These are phyloP conservation scores for Sebastolobus alascanus DNA, from an alignment of 2,797 vertebrate species.

Conservation along the genomic window DNA sequence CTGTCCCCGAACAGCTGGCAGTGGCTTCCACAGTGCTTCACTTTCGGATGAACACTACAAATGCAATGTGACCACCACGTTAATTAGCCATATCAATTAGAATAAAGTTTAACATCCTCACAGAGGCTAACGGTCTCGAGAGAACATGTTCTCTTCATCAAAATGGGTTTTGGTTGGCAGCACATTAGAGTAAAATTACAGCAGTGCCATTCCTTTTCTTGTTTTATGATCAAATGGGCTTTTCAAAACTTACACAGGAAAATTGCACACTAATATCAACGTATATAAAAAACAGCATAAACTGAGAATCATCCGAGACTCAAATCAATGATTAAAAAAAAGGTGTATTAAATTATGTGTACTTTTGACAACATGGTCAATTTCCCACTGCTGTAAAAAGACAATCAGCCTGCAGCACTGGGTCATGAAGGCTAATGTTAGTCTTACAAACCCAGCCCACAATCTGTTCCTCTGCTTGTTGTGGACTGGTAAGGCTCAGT, in stretches of 20 bases:
- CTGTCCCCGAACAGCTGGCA: constrained; percentile 44
- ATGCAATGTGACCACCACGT: constrained; percentile 20
- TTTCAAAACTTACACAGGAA: neutral
- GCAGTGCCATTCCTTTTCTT: neutral
- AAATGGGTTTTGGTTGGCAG: constrained; percentile 3
- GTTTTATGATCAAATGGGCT: neutral
- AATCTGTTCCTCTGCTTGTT: neutral
- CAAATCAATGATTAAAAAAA: neutral
- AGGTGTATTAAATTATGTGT: neutral
- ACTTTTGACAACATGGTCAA: neutral
- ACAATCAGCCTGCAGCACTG: neutral
- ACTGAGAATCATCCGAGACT: neutral
- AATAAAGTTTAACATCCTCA: constrained; percentile 26
- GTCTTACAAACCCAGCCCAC: neutral
- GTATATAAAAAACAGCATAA: neutral
- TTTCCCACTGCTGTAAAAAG: neutral
- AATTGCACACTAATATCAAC: neutral
- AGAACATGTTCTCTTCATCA: neutral
- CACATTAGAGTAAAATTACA: constrained; percentile 3
- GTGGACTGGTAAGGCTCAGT: neutral
- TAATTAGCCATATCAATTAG: constrained; percentile 38
- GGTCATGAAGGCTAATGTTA: neutral
- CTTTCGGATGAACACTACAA: constrained; percentile 34
- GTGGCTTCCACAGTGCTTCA: constrained; percentile 23
- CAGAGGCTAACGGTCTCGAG: neutral